These are phyloP conservation scores for Lytechinus variegatus DNA, from an alignment of 35 echinoderm and acorn worm species.

Conservation along the genomic window DNA sequence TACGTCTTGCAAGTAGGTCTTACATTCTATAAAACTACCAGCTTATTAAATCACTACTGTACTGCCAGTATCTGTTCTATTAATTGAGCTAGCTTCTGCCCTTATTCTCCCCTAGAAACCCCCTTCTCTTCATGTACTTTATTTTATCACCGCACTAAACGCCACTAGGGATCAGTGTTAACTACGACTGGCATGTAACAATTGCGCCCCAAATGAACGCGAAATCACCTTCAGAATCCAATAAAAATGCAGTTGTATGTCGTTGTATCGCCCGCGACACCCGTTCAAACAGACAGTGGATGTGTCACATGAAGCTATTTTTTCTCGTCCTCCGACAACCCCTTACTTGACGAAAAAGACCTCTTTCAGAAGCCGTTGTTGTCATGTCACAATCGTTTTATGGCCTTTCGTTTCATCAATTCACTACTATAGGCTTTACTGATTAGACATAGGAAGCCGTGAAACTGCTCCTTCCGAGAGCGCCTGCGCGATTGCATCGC, in stretches of 20 bases:
- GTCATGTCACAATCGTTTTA: constrained; percentile 55
- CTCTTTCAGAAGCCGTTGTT: constrained; percentile 50
- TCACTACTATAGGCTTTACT: constrained; percentile 45
- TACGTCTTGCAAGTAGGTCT: not conserved
- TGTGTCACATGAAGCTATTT: constrained; percentile 1
- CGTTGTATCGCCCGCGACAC: not conserved
- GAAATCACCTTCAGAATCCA: constrained; percentile 53
- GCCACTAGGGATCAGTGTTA: constrained; percentile 5
- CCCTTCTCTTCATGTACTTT: constrained; percentile 40
- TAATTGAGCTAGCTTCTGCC: constrained; percentile 26
- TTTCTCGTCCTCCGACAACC: constrained; percentile 26
- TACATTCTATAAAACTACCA: not conserved
- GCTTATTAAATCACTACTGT: not conserved
- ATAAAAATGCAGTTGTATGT: constrained; percentile 25
- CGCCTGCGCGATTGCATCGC: not conserved
- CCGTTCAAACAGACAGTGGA: not conserved
- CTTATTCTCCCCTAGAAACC: not conserved
- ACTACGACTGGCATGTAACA: constrained; percentile 50
- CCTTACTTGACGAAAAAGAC: not conserved
- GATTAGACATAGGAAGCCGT: constrained; percentile 55
- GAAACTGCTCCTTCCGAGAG: constrained; percentile 20
- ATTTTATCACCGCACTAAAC: not conserved
- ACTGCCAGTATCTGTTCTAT: not conserved
- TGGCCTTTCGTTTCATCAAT: constrained; percentile 52
- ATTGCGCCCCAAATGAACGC: constrained; percentile 35